Conservation (phyloP, 2,797 vertebrate genomes). For the Coranthus polyacanthus region DNA sequence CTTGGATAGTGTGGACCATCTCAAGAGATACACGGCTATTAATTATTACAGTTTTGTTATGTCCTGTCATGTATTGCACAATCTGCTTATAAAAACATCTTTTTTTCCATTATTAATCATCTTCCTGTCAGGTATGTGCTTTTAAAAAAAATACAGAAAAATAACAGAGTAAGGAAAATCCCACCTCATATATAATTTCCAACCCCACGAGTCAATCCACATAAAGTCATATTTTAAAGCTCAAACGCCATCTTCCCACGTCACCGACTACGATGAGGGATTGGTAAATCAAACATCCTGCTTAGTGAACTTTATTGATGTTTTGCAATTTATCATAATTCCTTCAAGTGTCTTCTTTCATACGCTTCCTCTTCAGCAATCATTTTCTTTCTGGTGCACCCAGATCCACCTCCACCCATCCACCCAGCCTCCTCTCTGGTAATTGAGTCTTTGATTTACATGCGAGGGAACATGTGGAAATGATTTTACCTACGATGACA, state of each 20-base stretch:
- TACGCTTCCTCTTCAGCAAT: constrained; percentile 1
- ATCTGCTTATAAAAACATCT: constrained; percentile 45
- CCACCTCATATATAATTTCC: no score
- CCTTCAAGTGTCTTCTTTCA: constrained; percentile 24
- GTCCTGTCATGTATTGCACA: constrained; percentile 31
- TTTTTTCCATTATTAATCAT: constrained; percentile 27
- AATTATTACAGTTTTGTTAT: constrained; percentile 36
- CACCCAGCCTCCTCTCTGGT: constrained; percentile 13
- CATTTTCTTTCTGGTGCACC: not conserved
- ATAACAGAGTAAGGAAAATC: not conserved
- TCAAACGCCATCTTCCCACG: not conserved
- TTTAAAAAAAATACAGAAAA: not conserved
- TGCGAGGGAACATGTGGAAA: constrained; percentile 35
- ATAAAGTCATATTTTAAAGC: not conserved
- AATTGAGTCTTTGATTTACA: constrained; percentile 61
- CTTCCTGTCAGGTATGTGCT: constrained; percentile 3
- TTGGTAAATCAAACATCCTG: not conserved
- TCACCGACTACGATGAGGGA: not conserved
- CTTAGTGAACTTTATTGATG: constrained; percentile 5
- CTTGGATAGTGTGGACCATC: constrained; percentile 48
- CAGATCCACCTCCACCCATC: not conserved
- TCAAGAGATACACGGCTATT: constrained; percentile 14
- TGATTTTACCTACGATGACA: constrained; percentile 45
- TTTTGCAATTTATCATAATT: constrained; percentile 36
- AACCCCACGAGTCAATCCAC: no score